These are phyloP conservation scores for Barypeithes pellucidus DNA, from an alignment of 2,888 invertebrate species.

Conservation along the genomic window DNA sequence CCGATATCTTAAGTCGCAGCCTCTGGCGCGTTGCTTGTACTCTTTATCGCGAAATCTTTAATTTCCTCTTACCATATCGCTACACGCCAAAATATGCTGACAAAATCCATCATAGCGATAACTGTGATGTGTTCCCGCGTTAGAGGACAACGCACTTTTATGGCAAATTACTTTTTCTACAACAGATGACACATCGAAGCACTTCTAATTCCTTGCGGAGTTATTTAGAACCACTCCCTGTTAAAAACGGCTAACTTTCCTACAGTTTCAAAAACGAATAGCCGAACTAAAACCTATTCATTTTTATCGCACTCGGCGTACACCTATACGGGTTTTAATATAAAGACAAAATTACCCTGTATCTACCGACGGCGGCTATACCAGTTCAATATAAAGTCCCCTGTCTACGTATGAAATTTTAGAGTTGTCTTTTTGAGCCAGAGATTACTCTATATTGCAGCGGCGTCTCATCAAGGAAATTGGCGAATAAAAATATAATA, in stretches of 20 bases:
- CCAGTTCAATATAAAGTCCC: slow-evolving; percentile 23
- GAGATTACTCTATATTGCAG: neutral
- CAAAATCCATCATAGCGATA: slow-evolving; percentile 70
- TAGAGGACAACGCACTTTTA: slow-evolving; percentile 31
- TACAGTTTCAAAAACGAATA: too few relatives aligned
- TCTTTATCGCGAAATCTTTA: slow-evolving; percentile 69
- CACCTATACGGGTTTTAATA: slow-evolving; percentile 15
- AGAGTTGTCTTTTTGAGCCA: slow-evolving; percentile 4
- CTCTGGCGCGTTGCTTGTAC: slow-evolving; percentile 38
- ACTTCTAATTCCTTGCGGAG: too few relatives aligned
- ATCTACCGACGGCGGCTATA: neutral
- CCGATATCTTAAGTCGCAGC: slow-evolving; percentile 54
- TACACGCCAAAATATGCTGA: slow-evolving; percentile 66
- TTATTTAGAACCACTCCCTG: too few relatives aligned
- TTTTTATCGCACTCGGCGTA: slow-evolving; percentile 7
- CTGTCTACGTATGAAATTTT: slow-evolving; percentile 4
- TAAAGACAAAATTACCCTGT: slow-evolving; percentile 28
- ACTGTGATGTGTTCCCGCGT: slow-evolving; percentile 65
- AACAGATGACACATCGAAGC: too few relatives aligned
- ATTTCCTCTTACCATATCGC: slow-evolving; percentile 71
- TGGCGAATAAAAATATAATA: too few relatives aligned
- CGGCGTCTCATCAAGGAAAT: neutral
- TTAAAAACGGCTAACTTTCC: too few relatives aligned
- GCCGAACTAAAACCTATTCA: neutral
- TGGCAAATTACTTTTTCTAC: slow-evolving; percentile 49